Conservation (phyloP, 2,797 vertebrate species). For the Oreochromis grahami region DNA sequence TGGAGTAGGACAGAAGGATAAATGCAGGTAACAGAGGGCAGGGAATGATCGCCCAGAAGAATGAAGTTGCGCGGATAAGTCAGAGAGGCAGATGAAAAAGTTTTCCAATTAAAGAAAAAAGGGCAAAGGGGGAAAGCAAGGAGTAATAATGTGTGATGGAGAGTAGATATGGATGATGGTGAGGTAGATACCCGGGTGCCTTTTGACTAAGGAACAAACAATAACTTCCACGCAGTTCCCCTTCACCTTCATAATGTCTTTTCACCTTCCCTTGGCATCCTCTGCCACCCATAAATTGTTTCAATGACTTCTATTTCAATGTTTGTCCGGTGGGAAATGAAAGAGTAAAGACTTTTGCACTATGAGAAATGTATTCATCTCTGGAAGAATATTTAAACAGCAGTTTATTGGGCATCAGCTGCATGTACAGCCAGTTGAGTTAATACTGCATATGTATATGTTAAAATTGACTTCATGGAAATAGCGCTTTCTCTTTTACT, state of each 20-base stretch:
- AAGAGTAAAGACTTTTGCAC: background rate
- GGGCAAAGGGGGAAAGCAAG: slow-evolving; percentile 1
- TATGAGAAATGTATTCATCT: background rate
- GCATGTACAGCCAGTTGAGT: background rate
- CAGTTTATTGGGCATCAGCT: background rate
- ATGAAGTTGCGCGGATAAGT: slow-evolving; percentile 11
- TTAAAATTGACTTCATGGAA: background rate
- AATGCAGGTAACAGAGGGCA: slow-evolving; percentile 45
- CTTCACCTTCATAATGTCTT: background rate
- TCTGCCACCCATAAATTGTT: background rate
- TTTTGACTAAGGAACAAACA: slow-evolving; percentile 11
- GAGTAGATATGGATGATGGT: slow-evolving; percentile 27
- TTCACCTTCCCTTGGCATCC: background rate
- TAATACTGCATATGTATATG: background rate
- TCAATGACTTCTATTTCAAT: background rate
- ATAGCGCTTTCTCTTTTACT: background rate
- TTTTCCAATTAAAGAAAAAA: slow-evolving; percentile 46
- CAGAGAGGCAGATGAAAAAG: background rate
- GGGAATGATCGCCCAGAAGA: background rate
- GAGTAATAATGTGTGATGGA: slow-evolving; percentile 24
- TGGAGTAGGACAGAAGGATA: slow-evolving; percentile 18
- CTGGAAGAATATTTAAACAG: background rate
- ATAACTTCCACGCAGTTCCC: background rate
- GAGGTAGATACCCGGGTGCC: background rate
- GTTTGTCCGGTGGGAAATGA: background rate